A percentile compares a stretch with the other conserved stretches of the same genome.
Evolutionary conservation across 37 sponge, comb jelly and placozoan species (phyloP).

Genomic region (Cladorhizidae sp.): DNA sequence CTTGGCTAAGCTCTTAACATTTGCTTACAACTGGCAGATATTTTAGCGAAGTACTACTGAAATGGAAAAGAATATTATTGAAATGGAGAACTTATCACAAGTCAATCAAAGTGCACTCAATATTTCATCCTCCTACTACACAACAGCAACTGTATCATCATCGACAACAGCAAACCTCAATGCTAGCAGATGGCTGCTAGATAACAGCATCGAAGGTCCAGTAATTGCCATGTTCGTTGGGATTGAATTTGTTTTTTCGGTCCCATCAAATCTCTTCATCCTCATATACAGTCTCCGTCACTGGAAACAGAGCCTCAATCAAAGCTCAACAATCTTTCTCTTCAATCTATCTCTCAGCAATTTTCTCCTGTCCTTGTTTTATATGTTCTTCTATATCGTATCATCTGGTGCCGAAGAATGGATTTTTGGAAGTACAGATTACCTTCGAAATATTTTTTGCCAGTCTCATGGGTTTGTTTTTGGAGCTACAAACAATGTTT

Average conservation of each 20-base stretch:
- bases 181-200: background rate
- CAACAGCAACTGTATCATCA: too few species aligned
- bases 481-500: background rate
- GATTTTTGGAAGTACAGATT: conserved; percentile 18
- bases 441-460: background rate
- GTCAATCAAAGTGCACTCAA: too few species aligned
- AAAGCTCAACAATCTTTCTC: conserved; percentile 29
- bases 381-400: conserved; percentile 14
- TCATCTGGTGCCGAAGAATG: conserved; percentile 37
- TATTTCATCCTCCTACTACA: too few species aligned
- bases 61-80: too few species aligned
- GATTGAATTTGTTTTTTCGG: background rate
- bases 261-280: conserved; percentile 13
- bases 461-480: conserved; percentile 15
- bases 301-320: background rate
- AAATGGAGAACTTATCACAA: too few species aligned
- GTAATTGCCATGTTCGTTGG: background rate
- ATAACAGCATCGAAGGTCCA: background rate
- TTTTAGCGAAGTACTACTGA: too few species aligned
- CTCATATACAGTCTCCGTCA: background rate
- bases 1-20: too few species aligned
- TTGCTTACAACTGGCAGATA: too few species aligned
- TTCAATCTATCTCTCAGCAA: conserved; percentile 22
- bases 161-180: too few species aligned
- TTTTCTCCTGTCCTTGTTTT: conserved; percentile 15